Evolutionary conservation across 2,113 vertebrate species (phyloP), one percentile per base, ranked within the genome.

Genomic region (Silurus glanis): DNA sequence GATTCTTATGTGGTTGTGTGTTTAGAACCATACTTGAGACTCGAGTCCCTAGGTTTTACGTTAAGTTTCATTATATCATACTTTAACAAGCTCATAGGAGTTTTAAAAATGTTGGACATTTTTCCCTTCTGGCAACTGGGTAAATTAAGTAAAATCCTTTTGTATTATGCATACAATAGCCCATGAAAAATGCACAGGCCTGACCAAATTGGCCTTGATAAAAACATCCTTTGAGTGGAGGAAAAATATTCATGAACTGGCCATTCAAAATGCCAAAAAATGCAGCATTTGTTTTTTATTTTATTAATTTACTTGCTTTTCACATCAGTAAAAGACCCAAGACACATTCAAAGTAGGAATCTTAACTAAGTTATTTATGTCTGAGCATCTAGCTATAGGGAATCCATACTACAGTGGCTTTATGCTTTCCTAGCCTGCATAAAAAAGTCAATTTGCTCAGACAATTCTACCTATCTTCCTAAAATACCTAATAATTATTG

Each of bases 131-230:
- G 82, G 76, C 82, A 69, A 49, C 61, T 55, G 67, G 58, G 62
- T 45, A 85, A 82, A 87, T 85, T 55, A 80, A 37, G 83, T 74
- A 37, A 66, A 75, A 84, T 69, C 23, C 67, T 71, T 37, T 56
- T 23, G 25, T 83, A 71, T 74, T 51, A 75, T 51, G 59, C 58
- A 84, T 74, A 76, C 66, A 78, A n/a, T 49, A 64, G 71, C 51
- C 25, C 67, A 80, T 64, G 14, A 66, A 87, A 86, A 23, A 75
- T 83, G 53, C 80, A 86, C 25, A 84, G 53, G 66, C 5, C 51
- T 83, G 45, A 80, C 28, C 37, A 83, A 74, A 85, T 83, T 71
- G 14, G 56, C 16, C n/a, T 59, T 28, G 37, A 47, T 75, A 61
- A 28, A 59, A 51, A 75, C 16, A 56, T 56, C 55, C 55, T 8